Base-by-base conservation (phyloP, 53 echinoderm and acorn worm genomes). In the Temnopleurus reevesii region DNA sequence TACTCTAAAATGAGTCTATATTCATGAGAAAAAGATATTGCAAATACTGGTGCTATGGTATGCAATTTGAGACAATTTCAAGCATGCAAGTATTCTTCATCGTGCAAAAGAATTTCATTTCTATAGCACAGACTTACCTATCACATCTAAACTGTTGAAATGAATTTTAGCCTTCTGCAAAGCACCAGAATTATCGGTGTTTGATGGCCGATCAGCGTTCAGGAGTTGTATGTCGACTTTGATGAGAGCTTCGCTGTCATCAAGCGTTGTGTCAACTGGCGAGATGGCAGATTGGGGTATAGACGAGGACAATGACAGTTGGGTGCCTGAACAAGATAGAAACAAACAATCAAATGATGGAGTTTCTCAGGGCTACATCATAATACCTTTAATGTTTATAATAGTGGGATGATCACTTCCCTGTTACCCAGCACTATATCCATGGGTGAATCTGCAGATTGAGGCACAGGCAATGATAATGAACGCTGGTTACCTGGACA, bases 121-220 rank as follows among this genome's bases (percentile, higher is more conserved):
- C n/a, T n/a, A n/a, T 46, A 27, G 29, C 15, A 2, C 57, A 24
- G 56, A 3, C 94, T 82, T 77, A 98, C 99, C 99, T 36, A 96
- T 96, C 15, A 98, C 92, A 83, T 98, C 99, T 53, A 98, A 84
- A 76, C 91, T 98, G 91, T 98, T 98, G 89, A 98, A 96, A 81
- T 98, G 95, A 13, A 98, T 90, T 1, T 91, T 58, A 2, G 92
- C 95, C 28, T 96, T 91, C 65, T 92, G 87, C 44, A 90, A 35
- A n/a, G 99, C 83, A 19, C 86, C 89, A 27, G 89, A 85, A 8
- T 76, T 83, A 12, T 91, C 49, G 33, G 93, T 28, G 24, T 90
- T 92, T 1, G 95, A 90, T 5, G 98, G 93, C 34, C 90, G 89
- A 83, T 92, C 90, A 9, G 94, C 84, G 61, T 82, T 92, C 33